These are phyloP conservation scores for Patella caerulea DNA, from an alignment of 2,888 invertebrate species.

Conservation along the genomic window DNA sequence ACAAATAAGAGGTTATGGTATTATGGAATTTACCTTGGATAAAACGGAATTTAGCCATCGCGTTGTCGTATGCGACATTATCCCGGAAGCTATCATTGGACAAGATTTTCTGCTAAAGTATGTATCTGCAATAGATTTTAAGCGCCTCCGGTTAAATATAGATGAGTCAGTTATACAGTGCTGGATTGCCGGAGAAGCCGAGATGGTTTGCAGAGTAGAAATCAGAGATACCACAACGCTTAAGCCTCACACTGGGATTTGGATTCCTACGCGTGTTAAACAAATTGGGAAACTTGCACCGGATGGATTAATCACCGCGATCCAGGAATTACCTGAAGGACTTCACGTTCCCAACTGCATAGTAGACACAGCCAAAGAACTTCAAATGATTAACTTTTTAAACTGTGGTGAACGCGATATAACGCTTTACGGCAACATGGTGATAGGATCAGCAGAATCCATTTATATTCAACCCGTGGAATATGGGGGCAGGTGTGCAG, in stretches of 20 bases:
- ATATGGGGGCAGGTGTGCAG: background rate
- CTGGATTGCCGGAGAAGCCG: constrained; percentile 15
- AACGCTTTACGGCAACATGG: constrained; percentile 9
- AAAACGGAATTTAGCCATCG: too few relatives aligned
- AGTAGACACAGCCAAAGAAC: constrained; percentile 1
- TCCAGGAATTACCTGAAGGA: background rate
- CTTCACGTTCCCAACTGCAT: background rate
- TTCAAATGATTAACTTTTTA: background rate
- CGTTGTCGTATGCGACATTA: too few relatives aligned
- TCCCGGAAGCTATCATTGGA: too few relatives aligned
- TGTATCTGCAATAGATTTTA: constrained; percentile 10
- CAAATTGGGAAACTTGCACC: constrained; percentile 7
- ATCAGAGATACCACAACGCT: background rate
- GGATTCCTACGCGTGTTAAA: background rate
- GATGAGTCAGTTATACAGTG: constrained; percentile 4
- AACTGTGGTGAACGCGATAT: background rate
- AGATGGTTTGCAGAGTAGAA: constrained; percentile 16
- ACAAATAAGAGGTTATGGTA: too few relatives aligned
- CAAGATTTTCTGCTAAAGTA: constrained; percentile 9
- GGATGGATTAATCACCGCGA: background rate
- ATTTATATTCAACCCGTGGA: background rate
- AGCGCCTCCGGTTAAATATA: background rate
- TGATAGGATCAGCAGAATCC: constrained; percentile 13
- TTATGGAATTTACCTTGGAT: too few relatives aligned
- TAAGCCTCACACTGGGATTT: constrained; percentile 11